Percentiles rank a stretch among this genome's conserved stretches.
These are phyloP conservation scores for Melieria omissa DNA, from an alignment of 2,888 invertebrate species.

Conservation along the genomic window DNA sequence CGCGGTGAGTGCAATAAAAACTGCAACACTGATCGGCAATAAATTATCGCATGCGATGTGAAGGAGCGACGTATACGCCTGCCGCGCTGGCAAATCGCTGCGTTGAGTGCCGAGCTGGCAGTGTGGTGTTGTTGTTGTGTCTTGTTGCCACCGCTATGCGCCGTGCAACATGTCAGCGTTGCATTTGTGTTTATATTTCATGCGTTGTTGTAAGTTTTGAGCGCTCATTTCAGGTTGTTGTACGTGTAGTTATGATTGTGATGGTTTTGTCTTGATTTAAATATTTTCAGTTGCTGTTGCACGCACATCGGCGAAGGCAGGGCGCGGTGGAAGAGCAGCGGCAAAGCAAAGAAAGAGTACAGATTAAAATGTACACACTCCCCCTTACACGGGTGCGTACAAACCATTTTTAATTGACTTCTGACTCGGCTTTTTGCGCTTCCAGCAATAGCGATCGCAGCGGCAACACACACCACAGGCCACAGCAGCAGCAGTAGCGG, in stretches of 20 bases:
- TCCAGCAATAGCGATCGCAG: conserved; percentile 20
- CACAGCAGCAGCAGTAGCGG: background rate
- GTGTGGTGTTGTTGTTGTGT: conserved; percentile 5
- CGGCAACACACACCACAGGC: conserved; percentile 16
- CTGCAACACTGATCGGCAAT: conserved; percentile 33
- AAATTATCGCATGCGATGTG: conserved; percentile 31
- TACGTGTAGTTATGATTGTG: too few species aligned
- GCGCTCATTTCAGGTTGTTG: too few species aligned
- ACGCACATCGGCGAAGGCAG: too few species aligned
- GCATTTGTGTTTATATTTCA: too few species aligned
- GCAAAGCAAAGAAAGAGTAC: conserved; percentile 8
- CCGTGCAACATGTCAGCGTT: background rate
- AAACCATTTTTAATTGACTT: conserved; percentile 35
- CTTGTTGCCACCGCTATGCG: background rate
- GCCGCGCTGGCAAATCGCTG: background rate
- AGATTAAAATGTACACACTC: background rate
- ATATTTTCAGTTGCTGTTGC: too few species aligned
- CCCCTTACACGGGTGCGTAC: background rate
- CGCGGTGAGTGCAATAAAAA: conserved; percentile 11
- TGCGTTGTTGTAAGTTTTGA: too few species aligned
- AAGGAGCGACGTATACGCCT: conserved; percentile 8
- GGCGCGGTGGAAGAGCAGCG: too few species aligned
- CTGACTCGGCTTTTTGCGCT: conserved; percentile 34
- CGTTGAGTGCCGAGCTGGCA: background rate
- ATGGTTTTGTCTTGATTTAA: too few species aligned